These are phyloP conservation scores for Drosophila biarmipes DNA, from an alignment of 1,140 invertebrate species.

Conservation along the genomic window DNA sequence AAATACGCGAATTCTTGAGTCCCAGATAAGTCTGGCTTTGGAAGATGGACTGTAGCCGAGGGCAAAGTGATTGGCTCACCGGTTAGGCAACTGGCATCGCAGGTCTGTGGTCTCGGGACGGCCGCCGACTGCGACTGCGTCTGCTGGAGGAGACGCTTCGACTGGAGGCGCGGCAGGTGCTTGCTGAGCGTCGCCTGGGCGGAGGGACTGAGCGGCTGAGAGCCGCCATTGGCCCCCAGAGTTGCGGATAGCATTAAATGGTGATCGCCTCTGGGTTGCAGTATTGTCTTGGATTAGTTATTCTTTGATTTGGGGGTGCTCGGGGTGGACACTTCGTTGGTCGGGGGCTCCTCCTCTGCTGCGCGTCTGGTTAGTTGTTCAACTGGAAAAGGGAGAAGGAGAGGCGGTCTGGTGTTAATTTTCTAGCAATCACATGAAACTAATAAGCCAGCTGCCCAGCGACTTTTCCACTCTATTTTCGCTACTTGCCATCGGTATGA, in stretches of 20 bases:
- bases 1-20: no score
- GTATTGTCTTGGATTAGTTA: slow-evolving; percentile 23
- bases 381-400: slow-evolving; percentile 45
- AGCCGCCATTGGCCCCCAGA: slow-evolving; percentile 74
- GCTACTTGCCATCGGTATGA: slow-evolving; percentile 38
- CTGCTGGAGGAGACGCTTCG: slow-evolving; percentile 77
- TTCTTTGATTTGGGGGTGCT: background rate
- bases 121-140: slow-evolving; percentile 16
- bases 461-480: slow-evolving; percentile 51
- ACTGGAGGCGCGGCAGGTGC: slow-evolving; percentile 76
- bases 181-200: slow-evolving; percentile 83
- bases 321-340: background rate
- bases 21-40: background rate
- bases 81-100: slow-evolving; percentile 76
- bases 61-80: slow-evolving; percentile 41
- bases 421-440: slow-evolving; percentile 64
- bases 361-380: slow-evolving; percentile 43
- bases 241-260: slow-evolving; percentile 77
- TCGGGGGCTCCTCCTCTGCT: slow-evolving; percentile 24
- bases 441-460: slow-evolving; percentile 61
- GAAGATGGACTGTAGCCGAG: background rate
- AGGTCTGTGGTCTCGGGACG: slow-evolving; percentile 62
- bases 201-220: slow-evolving; percentile 78
- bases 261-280: slow-evolving; percentile 29
- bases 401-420: slow-evolving; percentile 61